Conservation (phyloP, 2,113 vertebrate genomes). For the Acanthisitta chloris region DNA sequence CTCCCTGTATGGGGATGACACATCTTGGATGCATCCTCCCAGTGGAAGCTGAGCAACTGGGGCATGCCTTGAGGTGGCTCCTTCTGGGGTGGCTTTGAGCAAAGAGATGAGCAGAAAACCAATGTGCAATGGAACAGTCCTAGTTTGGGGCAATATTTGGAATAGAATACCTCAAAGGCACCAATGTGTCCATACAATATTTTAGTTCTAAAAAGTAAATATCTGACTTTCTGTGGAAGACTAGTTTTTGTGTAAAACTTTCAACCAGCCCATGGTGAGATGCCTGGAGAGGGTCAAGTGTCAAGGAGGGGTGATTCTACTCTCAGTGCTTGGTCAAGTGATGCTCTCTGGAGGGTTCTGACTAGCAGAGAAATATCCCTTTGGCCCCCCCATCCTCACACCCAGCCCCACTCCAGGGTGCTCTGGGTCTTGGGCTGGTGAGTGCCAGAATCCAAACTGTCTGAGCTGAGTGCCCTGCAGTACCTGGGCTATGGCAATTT, state of each 20-base stretch:
- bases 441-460: background rate
- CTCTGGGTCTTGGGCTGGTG: background rate
- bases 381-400: background rate
- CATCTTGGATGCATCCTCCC: background rate
- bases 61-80: background rate
- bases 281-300: background rate
- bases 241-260: background rate
- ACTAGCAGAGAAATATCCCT: background rate
- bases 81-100: background rate
- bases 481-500: background rate
- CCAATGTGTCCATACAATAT: rapidly evolving
- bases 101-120: background rate
- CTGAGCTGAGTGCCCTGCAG: background rate
- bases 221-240: background rate
- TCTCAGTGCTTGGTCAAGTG: background rate
- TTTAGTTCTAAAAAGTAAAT: background rate
- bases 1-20: background rate
- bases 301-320: background rate
- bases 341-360: background rate
- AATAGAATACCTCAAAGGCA: background rate
- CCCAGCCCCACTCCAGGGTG: background rate
- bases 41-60: background rate
- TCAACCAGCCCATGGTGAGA: background rate
- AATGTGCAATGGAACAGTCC: rapidly evolving
- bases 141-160: background rate